These are phyloP conservation scores for Anastatus disparis DNA, from an alignment of 1,140 invertebrate species.

Conservation along the genomic window DNA sequence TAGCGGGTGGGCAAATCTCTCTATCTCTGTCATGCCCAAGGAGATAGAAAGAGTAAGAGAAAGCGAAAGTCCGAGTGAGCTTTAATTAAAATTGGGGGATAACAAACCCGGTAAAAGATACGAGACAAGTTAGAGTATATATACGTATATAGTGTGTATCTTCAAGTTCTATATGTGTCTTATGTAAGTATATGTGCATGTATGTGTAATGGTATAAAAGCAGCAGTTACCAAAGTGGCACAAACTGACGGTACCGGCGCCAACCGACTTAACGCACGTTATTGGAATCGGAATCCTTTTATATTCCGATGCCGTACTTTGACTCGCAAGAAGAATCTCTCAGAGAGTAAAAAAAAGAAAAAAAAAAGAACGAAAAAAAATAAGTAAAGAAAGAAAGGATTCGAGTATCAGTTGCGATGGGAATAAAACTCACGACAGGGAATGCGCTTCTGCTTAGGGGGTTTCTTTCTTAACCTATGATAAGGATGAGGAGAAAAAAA, in stretches of 20 bases:
- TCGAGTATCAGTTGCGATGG: slow-evolving; percentile 10
- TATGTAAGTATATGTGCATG: too few species aligned
- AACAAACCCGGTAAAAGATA: slow-evolving; percentile 18
- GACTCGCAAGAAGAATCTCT: slow-evolving; percentile 26
- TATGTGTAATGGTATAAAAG: background rate
- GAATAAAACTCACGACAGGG: background rate
- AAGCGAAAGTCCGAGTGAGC: slow-evolving; percentile 41
- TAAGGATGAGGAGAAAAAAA: background rate
- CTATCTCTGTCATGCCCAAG: background rate
- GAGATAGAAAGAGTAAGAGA: too few species aligned
- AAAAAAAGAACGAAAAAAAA: background rate
- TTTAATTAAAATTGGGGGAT: slow-evolving; percentile 59
- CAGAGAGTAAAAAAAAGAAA: background rate
- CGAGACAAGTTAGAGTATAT: background rate
- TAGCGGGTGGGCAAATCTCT: slow-evolving; percentile 48
- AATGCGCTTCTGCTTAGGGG: background rate
- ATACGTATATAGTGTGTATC: slow-evolving; percentile 1
- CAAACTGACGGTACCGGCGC: slow-evolving; percentile 32
- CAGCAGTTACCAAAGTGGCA: background rate
- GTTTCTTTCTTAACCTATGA: background rate
- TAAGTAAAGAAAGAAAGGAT: background rate
- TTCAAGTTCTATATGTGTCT: too few species aligned
- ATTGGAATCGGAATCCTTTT: slow-evolving; percentile 50
- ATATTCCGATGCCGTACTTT: slow-evolving; percentile 43
- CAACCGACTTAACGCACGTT: slow-evolving; percentile 43